Percentiles rank a stretch among this genome's conserved stretches.
Evolutionary conservation across 2,888 invertebrate species (phyloP).

Genomic region (Brachyopa scutellaris): DNA sequence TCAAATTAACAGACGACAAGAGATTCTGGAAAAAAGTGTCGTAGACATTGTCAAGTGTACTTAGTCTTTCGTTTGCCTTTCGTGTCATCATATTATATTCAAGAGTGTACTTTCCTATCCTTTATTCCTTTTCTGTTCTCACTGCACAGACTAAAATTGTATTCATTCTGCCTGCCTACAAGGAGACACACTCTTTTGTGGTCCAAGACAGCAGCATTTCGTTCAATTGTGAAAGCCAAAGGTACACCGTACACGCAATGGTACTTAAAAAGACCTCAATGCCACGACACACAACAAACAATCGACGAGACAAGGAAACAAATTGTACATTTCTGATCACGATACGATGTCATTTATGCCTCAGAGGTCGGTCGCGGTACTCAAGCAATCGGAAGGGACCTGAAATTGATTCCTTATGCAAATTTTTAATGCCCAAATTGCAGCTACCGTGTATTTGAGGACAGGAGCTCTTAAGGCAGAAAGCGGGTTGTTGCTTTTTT

Average conservation of each 20-base stretch:
- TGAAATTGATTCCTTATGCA: slow-evolving; percentile 73
- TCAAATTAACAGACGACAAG: slow-evolving; percentile 65
- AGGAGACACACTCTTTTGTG: slow-evolving; percentile 61
- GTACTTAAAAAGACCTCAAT: slow-evolving; percentile 57
- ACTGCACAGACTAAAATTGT: slow-evolving; percentile 38
- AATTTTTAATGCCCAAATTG: slow-evolving; percentile 70
- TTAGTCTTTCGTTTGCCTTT: slow-evolving; percentile 69
- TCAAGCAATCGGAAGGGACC: slow-evolving; percentile 58
- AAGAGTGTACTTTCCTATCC: slow-evolving; percentile 33
- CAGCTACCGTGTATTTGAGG: slow-evolving; percentile 47
- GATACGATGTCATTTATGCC: slow-evolving; percentile 56
- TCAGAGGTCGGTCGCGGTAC: slow-evolving; percentile 21
- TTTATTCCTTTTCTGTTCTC: slow-evolving; percentile 13
- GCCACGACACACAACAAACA: slow-evolving; percentile 38
- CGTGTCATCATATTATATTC: slow-evolving; percentile 68
- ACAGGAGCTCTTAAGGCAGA: too few species aligned
- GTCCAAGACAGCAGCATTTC: slow-evolving; percentile 50
- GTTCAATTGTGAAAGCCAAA: slow-evolving; percentile 47
- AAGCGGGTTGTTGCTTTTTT: too few species aligned
- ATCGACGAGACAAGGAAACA: slow-evolving; percentile 39
- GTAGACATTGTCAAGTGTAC: slow-evolving; percentile 71
- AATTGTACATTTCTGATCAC: slow-evolving; percentile 67
- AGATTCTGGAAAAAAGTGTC: slow-evolving; percentile 52
- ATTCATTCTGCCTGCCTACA: slow-evolving; percentile 40
- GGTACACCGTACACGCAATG: slow-evolving; percentile 68